Evolutionary conservation across 53 echinoderm and acorn worm genomes (phyloP), one percentile per base, ranked within the genome.

Genomic region (Arbacia lixula): DNA sequence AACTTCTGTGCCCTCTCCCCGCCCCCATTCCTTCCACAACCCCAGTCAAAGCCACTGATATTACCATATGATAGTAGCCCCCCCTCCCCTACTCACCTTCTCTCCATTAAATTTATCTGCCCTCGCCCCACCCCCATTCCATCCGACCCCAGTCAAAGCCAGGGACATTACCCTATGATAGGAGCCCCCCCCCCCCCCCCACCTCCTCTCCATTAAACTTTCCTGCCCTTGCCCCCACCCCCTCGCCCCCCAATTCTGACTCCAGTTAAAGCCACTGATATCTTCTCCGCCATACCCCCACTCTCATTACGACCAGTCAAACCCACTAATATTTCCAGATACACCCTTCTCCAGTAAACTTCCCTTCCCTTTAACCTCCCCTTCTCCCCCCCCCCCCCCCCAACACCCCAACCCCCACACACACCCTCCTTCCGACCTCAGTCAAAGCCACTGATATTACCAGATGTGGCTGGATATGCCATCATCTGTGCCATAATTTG

Each of bases 401-500:
- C 66, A 66, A 66, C 66, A 66, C 36, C 66, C 38, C 38, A 66
- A 66, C 38, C 36, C 36, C 38, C 38, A 37, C 38, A 36, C 21
- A 36, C 66, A 66, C 38, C 66, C 66, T 38, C 66, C 38, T 37
- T 66, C n/a, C 36, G 36, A 37, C 26, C 32, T 10, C 32, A 19
- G 22, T n/a, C 66, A 66, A 36, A 66, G 38, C 66, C 36, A 66
- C 21, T 24, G 25, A 66, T 37, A 38, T 20, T 38, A 36, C 38
- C 38, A n/a, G 21, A 66, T 66, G 66, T 38, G 38, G 36, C 66
- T 66, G 66, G 66, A 66, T 37, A 36, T 66, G 38, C 36, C 66
- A 66, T 66, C 36, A 66, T 36, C 37, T 22, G 28, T 66, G 38
- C 38, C 66, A 66, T 66, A 36, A 66, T 66, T 66, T 66, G 66